These are phyloP conservation scores for Drosophila stalkeri DNA, from an alignment of 2,888 invertebrate genomes.

Conservation along the genomic window DNA sequence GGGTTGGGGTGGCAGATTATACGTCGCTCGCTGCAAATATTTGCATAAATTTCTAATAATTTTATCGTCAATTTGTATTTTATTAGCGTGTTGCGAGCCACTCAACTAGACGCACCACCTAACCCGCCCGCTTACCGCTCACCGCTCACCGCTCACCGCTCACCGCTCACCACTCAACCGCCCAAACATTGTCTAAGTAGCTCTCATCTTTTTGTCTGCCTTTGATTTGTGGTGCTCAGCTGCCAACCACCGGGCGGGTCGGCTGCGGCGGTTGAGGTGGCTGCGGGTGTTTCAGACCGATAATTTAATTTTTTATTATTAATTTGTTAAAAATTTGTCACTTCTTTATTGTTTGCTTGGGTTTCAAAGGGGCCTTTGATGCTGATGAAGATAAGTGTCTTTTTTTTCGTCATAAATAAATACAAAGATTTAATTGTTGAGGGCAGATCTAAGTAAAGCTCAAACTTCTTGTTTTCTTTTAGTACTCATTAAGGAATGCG, in stretches of 20 bases:
- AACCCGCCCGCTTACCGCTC: conserved; percentile 13
- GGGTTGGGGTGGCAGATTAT: conserved; percentile 52
- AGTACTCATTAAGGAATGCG: neutral
- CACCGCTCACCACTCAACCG: conserved; percentile 7
- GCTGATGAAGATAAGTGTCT: conserved; percentile 49
- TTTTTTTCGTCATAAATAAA: conserved; percentile 5
- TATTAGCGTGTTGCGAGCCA: conserved; percentile 80
- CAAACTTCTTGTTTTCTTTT: neutral
- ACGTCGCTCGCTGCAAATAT: conserved; percentile 70
- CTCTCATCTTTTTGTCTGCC: conserved; percentile 47
- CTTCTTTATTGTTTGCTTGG: conserved; percentile 52
- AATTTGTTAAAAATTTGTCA: conserved; percentile 77
- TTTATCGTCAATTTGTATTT: conserved; percentile 83
- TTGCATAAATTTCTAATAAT: conserved; percentile 84
- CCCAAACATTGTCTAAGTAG: conserved; percentile 34
- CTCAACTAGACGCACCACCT: conserved; percentile 49
- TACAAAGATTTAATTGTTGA: neutral
- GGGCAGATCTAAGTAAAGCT: neutral
- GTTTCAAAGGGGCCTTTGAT: conserved; percentile 38
- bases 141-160: conserved; percentile 20
- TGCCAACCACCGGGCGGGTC: conserved; percentile 38
- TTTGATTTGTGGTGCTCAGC: conserved; percentile 71
- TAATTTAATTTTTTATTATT: conserved; percentile 64
- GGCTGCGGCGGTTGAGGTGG: conserved; percentile 42
- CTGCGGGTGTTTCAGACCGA: conserved; percentile 39